Base-by-base conservation (phyloP, 2,113 vertebrate species). In the Leptobrachium ailaonicum region DNA sequence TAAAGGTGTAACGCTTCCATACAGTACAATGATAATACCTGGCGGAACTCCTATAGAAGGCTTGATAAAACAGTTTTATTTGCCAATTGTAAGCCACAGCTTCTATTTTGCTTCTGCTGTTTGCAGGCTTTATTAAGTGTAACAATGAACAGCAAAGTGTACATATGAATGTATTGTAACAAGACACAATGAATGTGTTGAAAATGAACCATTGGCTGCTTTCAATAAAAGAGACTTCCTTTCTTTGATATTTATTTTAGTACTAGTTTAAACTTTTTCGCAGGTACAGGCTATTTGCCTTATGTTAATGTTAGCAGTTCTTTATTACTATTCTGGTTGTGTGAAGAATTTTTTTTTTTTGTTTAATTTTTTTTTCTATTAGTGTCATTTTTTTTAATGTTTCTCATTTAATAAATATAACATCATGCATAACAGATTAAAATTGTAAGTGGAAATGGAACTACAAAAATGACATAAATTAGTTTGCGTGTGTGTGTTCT, bases 1-100 rank as follows among this genome's bases (percentile, higher is more conserved):
- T 80, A 68, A 58, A 80, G 78, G 67, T 80, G 68, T 64, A 80
- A 80, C 42, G 41, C 69, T 50, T 79, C 53, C 40, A 66, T 50
- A 72, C 13, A 42, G 60, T 44, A 45, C 11, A 44, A 73, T n/a
- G 63, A 80, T 74, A 80, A 74, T 70, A 74, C 10, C 73, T 80
- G 71, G 68, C 63, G 6, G 47, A 56, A 56, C 62, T 73, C 6
- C 62, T 68, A 73, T 67, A 67, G 41, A 80, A 43, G 63, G 41
- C 63, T 71, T 73, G 71, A 73, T 45, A 73, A 80, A 80, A 73
- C 71, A 80, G 6, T 13, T 41, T 40, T 58, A 67, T 60, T 50
- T 68, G 32, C 41, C 47, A 50, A 58, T 71, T 80, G 20, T 80
- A 47, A 64, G 41, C 14, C 40, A 63, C 9, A 58, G 47, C 63